These are phyloP conservation scores for Parnassius glacialis DNA, from an alignment of 2,888 invertebrate species.

Conservation along the genomic window DNA sequence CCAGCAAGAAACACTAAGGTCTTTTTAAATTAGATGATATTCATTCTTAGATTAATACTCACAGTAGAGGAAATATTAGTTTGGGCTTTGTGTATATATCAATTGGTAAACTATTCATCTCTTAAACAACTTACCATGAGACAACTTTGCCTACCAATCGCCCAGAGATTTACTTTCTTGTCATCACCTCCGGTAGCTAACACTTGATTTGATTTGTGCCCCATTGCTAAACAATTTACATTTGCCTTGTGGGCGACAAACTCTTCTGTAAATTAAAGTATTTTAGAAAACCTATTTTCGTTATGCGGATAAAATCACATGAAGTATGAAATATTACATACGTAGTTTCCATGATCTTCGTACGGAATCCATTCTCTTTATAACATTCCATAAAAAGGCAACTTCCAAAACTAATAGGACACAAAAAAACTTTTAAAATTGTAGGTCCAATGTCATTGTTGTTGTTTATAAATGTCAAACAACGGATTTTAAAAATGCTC, in stretches of 20 bases:
- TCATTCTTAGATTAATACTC: too few relatives aligned
- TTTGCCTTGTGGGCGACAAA: conserved; percentile 93
- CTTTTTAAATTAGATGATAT: too few relatives aligned
- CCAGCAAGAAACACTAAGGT: too few relatives aligned
- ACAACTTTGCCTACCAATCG: conserved; percentile 96
- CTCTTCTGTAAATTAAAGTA: conserved; percentile 84
- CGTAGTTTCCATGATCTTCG: conserved; percentile 92
- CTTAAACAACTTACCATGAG: conserved; percentile 87
- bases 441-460: too few relatives aligned
- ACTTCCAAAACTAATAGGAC: too few relatives aligned
- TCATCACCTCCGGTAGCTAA: conserved; percentile 97
- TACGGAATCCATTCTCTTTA: conserved; percentile 69
- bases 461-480: too few relatives aligned
- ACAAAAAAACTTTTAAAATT: too few relatives aligned
- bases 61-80: too few relatives aligned
- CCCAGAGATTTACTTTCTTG: conserved; percentile 98
- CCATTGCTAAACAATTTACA: conserved; percentile 93
- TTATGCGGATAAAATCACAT: conserved; percentile 24
- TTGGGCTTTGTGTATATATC: too few relatives aligned
- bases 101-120: too few relatives aligned
- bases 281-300: neutral
- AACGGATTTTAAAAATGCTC: too few relatives aligned
- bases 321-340: conserved; percentile 71
- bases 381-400: conserved; percentile 40
- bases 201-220: conserved; percentile 94